Evolutionary conservation across 1,140 invertebrate species (phyloP).

Genomic region (Plectus sambesii): DNA sequence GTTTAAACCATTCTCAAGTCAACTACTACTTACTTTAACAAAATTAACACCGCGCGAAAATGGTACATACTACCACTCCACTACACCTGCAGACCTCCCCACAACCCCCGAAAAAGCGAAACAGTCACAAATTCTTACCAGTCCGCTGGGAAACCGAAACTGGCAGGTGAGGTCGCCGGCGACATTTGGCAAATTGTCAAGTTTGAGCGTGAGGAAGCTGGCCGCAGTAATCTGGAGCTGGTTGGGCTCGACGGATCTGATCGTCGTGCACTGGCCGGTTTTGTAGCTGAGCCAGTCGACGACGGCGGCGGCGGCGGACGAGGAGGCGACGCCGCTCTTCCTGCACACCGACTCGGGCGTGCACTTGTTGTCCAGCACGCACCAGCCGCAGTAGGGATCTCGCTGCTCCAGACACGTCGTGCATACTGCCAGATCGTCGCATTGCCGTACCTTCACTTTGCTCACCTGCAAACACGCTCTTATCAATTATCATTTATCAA

Average conservation of each 20-base stretch:
- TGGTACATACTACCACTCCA: too few relatives aligned
- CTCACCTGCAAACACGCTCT: conserved; percentile 18
- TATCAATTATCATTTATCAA: conserved; percentile 28
- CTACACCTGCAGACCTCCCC: too few relatives aligned
- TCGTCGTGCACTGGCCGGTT: conserved; percentile 37
- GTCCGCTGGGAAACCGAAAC: conserved; percentile 26
- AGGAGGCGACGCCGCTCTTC: too few relatives aligned
- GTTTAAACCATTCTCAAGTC: conserved; percentile 1
- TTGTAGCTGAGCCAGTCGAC: conserved; percentile 43
- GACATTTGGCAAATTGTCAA: conserved; percentile 33
- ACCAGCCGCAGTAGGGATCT: conserved; percentile 45
- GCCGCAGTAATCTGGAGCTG: conserved; percentile 42
- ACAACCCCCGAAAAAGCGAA: too few relatives aligned
- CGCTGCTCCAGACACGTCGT: conserved; percentile 29
- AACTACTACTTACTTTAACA: conserved; percentile 8
- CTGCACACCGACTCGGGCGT: conserved; percentile 19
- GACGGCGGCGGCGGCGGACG: too few relatives aligned
- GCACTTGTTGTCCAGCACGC: conserved; percentile 26
- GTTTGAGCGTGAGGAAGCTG: conserved; percentile 29
- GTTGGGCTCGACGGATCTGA: conserved; percentile 33
- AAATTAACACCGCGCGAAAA: too few relatives aligned
- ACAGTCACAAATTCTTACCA: conserved; percentile 27
- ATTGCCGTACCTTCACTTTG: conserved; percentile 35
- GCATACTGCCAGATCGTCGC: conserved; percentile 28
- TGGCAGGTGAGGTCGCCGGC: conserved; percentile 25